Conservation (phyloP, 2,888 invertebrate genomes). For the Harpalus rufipes region DNA sequence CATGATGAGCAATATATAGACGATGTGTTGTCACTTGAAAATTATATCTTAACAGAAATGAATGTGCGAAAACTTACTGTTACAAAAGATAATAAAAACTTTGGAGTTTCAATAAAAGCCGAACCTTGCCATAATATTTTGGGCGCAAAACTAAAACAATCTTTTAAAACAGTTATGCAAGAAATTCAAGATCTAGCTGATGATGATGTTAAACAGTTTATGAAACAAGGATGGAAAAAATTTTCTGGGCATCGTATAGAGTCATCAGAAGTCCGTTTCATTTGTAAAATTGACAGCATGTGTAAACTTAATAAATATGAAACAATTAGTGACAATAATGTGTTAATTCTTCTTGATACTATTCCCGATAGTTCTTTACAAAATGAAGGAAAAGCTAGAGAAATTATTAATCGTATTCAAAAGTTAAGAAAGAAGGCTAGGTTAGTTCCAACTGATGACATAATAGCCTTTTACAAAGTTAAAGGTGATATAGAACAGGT, state of each 20-base stretch:
- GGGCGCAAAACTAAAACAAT: conserved; percentile 92
- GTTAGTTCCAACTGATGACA: conserved; percentile 94
- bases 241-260: conserved; percentile 88
- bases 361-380: conserved; percentile 93
- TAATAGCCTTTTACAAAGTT: conserved; percentile 88
- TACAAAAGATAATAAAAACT: conserved; percentile 93
- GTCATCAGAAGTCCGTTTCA: conserved; percentile 89
- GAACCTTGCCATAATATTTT: conserved; percentile 97
- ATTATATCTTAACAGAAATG: conserved; percentile 94
- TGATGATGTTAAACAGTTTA: conserved; percentile 87
- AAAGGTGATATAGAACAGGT: conserved; percentile 84
- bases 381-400: conserved; percentile 96
- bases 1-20: conserved; percentile 87
- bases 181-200: conserved; percentile 90
- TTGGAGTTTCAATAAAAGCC: conserved; percentile 93
- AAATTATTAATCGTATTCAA: conserved; percentile 97
- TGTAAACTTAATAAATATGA: conserved; percentile 88
- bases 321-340: conserved; percentile 93
- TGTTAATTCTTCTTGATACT: conserved; percentile 93
- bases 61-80: conserved; percentile 92
- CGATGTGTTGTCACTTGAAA: conserved; percentile 88
- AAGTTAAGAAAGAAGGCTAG: conserved; percentile 97
- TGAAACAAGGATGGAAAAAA: conserved; percentile 84
- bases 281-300: conserved; percentile 85
- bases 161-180: conserved; percentile 91